A percentile compares a stretch with the other conserved stretches of the same genome.
Conservation (phyloP, 2,113 vertebrate genomes). For the Amblyopsis rosae region DNA sequence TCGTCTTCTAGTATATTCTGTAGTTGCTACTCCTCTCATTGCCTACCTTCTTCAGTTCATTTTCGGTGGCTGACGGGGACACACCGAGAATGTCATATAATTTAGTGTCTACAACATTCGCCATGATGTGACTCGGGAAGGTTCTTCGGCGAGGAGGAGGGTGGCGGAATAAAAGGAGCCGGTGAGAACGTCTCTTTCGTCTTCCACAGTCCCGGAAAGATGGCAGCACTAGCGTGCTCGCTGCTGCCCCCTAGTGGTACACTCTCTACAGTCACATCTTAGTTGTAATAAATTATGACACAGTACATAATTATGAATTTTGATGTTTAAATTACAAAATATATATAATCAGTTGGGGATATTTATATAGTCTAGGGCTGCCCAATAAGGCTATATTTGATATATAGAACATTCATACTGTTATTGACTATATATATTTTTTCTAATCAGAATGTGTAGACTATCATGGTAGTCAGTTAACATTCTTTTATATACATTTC, state of each 20-base stretch:
- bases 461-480: too few relatives aligned
- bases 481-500: too few relatives aligned
- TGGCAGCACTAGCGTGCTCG: not conserved
- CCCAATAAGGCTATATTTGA: too few relatives aligned
- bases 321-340: too few relatives aligned
- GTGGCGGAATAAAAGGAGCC: constrained; percentile 68
- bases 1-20: fast-evolving
- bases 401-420: too few relatives aligned
- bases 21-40: fast-evolving
- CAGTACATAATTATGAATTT: too few relatives aligned
- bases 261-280: too few relatives aligned
- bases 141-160: constrained; percentile 45
- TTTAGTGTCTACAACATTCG: constrained; percentile 89
- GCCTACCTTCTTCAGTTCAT: constrained; percentile 92
- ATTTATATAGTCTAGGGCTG: too few relatives aligned
- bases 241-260: constrained; percentile 42
- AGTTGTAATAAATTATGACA: too few relatives aligned
- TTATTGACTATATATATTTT: too few relatives aligned
- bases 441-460: too few relatives aligned
- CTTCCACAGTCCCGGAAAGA: constrained; percentile 40
- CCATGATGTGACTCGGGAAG: constrained; percentile 78
- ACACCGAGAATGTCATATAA: constrained; percentile 94
- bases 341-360: too few relatives aligned
- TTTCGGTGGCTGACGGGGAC: constrained; percentile 86
- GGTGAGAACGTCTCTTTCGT: constrained; percentile 46